Evolutionary conservation across 2,113 vertebrate species (phyloP).

Genomic region (Gopherus flavomarginatus): DNA sequence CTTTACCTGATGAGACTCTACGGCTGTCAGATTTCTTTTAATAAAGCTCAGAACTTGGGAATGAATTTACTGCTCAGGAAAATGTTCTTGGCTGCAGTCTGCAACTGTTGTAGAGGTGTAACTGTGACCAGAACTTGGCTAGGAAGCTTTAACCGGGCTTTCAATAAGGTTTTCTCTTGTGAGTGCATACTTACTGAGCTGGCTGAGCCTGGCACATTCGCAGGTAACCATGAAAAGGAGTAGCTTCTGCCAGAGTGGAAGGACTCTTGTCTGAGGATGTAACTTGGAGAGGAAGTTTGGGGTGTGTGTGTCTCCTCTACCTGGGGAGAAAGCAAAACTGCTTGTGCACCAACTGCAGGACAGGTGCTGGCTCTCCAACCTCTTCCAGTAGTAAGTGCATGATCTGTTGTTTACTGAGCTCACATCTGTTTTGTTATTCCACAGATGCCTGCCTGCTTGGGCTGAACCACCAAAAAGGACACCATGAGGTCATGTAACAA

Average conservation of each 20-base stretch:
- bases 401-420: neutral
- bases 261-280: neutral
- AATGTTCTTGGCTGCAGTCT: neutral
- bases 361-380: neutral
- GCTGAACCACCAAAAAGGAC: accelerated
- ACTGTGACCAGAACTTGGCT: neutral
- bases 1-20: neutral
- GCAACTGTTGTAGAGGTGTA: neutral
- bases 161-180: neutral
- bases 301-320: neutral
- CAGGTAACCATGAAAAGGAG: neutral
- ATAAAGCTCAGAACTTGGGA: neutral
- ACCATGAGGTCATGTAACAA: accelerated
- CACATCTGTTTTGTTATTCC: neutral
- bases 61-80: neutral
- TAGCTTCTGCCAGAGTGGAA: neutral
- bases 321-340: neutral
- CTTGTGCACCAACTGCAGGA: neutral
- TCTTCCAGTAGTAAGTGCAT: neutral
- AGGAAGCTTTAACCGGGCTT: neutral
- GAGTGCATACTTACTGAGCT: neutral
- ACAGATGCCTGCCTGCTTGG: neutral
- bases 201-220: neutral
- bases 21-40: neutral
- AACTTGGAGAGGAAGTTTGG: neutral